phyloP scores from a whole-genome alignment of 2,888 invertebrate species.

The Drosophila tanythrix region DNA sequence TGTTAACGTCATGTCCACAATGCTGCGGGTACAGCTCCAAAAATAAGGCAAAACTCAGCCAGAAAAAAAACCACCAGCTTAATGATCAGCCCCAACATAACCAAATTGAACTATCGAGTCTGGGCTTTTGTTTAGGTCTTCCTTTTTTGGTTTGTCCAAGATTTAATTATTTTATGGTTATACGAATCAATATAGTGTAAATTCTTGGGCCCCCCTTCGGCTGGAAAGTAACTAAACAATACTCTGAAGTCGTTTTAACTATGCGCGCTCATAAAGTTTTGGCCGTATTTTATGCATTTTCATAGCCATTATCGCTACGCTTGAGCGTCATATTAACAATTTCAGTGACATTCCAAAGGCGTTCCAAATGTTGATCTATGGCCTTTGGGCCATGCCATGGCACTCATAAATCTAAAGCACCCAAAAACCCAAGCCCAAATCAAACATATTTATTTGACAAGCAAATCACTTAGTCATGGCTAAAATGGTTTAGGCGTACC shows the following conservation, averaged over 20 bases:
- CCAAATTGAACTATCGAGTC: constrained; percentile 32
- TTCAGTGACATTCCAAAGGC: constrained; percentile 49
- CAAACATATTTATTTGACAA: constrained; percentile 78
- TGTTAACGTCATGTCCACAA: constrained; percentile 73
- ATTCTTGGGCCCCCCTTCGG: constrained; percentile 1
- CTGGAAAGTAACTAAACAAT: neutral
- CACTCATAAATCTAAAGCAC: constrained; percentile 60
- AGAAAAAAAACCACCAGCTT: constrained; percentile 22
- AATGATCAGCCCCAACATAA: constrained; percentile 52
- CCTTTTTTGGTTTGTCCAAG: constrained; percentile 22
- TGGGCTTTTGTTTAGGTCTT: constrained; percentile 31
- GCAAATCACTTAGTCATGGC: constrained; percentile 66
- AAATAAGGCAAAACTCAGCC: constrained; percentile 10
- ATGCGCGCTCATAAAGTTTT: constrained; percentile 25
- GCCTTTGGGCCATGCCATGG: constrained; percentile 29
- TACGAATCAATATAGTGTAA: constrained; percentile 19
- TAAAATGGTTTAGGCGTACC: constrained; percentile 42
- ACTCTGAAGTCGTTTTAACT: constrained; percentile 19
- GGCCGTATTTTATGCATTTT: constrained; percentile 44
- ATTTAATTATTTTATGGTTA: constrained; percentile 68
- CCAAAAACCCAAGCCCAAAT: constrained; percentile 48
- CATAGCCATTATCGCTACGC: constrained; percentile 48
- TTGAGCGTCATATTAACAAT: constrained; percentile 22
- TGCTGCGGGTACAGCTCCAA: constrained; percentile 65
- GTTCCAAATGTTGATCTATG: constrained; percentile 49